Conservation (phyloP, 2,888 invertebrate genomes). For the Nomada ferruginata region DNA sequence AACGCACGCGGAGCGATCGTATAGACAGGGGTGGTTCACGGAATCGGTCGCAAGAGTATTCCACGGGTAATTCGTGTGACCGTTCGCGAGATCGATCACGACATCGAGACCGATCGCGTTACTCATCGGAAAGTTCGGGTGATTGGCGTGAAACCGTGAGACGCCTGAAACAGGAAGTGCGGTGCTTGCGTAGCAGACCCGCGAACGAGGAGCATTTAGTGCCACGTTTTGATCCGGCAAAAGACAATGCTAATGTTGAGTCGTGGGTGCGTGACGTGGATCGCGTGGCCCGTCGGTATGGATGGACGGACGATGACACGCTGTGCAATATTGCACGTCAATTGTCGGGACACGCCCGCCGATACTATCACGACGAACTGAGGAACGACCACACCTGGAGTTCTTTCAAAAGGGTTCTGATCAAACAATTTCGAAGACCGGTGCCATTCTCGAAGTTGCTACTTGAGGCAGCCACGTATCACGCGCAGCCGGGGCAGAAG, state of each 20-base stretch:
- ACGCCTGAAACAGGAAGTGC: not conserved
- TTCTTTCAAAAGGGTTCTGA: not conserved
- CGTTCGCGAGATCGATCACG: not conserved
- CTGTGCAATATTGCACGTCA: no score
- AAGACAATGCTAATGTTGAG: no score
- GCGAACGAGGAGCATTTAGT: no score
- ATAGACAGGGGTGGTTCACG: not conserved
- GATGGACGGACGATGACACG: no score
- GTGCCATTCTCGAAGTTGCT: not conserved
- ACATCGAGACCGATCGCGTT: not conserved
- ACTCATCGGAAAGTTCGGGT: not conserved
- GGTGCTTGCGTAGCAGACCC: not conserved
- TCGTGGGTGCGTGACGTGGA: no score
- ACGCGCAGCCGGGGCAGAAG: not conserved
- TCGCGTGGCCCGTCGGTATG: no score
- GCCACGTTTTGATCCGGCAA: no score
- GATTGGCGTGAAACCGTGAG: not conserved
- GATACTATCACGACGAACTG: not conserved
- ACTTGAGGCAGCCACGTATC: not conserved
- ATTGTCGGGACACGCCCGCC: not conserved
- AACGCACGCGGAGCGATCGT: not conserved
- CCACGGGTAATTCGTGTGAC: no score
- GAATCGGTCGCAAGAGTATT: not conserved
- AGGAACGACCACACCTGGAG: slow-evolving; percentile 10
- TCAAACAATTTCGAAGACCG: not conserved